Conservation (phyloP, 2,888 invertebrate genomes). For the Rutpela maculata region DNA sequence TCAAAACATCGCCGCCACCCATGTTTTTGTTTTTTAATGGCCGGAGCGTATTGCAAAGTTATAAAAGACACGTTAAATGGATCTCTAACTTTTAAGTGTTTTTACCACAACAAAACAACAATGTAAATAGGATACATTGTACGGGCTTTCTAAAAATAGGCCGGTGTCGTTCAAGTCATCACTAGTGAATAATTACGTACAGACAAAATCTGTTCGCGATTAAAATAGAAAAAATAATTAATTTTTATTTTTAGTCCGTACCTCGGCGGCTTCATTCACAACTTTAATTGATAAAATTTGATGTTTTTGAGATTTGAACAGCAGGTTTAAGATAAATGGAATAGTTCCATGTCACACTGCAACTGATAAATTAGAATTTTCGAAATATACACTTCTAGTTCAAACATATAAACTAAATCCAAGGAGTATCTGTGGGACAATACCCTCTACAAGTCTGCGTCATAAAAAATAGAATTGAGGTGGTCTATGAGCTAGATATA, state of each 20-base stretch:
- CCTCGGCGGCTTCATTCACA: slow-evolving; percentile 11
- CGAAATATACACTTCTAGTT: no score
- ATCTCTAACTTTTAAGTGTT: slow-evolving; percentile 8
- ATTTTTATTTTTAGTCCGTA: slow-evolving; percentile 29
- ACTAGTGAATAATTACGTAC: slow-evolving; percentile 44
- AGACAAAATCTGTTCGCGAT: slow-evolving; percentile 41
- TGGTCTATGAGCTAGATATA: no score
- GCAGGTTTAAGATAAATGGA: background rate
- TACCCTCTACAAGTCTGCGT: no score
- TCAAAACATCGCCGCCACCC: background rate
- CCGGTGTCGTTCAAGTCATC: slow-evolving; percentile 36
- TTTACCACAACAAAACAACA: slow-evolving; percentile 25
- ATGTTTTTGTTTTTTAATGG: background rate
- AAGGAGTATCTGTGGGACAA: no score
- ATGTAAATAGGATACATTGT: slow-evolving; percentile 19
- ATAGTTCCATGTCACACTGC: background rate
- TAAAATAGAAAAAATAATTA: slow-evolving; percentile 35
- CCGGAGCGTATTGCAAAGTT: background rate
- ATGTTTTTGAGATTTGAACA: background rate
- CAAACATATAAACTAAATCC: no score
- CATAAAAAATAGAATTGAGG: no score
- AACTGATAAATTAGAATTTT: background rate
- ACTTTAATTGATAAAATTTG: slow-evolving; percentile 11
- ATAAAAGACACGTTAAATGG: slow-evolving; percentile 30
- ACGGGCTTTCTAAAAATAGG: slow-evolving; percentile 41